Evolutionary conservation across 2,888 invertebrate genomes (phyloP).

Genomic region (Cerceris rybyensis): DNA sequence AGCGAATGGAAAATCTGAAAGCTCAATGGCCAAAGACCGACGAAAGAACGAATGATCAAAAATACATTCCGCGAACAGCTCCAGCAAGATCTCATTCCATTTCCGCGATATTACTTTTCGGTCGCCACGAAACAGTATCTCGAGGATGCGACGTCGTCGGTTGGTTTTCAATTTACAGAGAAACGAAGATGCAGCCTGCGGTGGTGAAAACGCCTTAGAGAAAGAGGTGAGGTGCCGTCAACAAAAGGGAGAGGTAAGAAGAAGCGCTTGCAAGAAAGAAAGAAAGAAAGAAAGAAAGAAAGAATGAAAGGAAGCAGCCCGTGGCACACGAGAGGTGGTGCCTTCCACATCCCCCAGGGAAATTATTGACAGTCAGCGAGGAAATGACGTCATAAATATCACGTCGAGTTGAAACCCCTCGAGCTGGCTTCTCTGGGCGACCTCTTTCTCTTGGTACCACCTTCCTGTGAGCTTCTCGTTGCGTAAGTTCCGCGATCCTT

Average conservation of each 20-base stretch:
- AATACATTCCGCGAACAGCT: slow-evolving; percentile 32
- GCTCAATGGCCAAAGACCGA: not conserved
- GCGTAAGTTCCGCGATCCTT: slow-evolving; percentile 65
- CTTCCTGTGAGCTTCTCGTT: slow-evolving; percentile 38
- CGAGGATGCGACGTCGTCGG: slow-evolving; percentile 49
- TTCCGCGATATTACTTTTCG: slow-evolving; percentile 62
- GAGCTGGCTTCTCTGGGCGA: slow-evolving; percentile 33
- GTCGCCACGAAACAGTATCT: slow-evolving; percentile 52
- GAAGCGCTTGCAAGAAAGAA: slow-evolving; percentile 50
- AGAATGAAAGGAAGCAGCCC: slow-evolving; percentile 35
- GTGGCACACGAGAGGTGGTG: slow-evolving; percentile 66
- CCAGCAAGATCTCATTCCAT: slow-evolving; percentile 50
- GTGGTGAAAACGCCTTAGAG: slow-evolving; percentile 40
- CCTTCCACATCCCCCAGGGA: slow-evolving; percentile 79
- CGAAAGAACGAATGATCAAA: slow-evolving; percentile 39
- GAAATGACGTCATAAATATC: slow-evolving; percentile 81
- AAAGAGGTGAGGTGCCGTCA: slow-evolving; percentile 39
- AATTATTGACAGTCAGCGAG: slow-evolving; percentile 81
- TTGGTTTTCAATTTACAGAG: slow-evolving; percentile 64
- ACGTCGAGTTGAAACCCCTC: slow-evolving; percentile 71
- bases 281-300: slow-evolving; percentile 43
- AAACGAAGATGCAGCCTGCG: slow-evolving; percentile 59
- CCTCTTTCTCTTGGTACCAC: slow-evolving; percentile 23
- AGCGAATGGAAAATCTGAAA: not conserved
- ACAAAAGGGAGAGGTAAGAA: slow-evolving; percentile 24